Conservation (phyloP, 2,888 invertebrate species). For the Macrophya alboannulata region DNA sequence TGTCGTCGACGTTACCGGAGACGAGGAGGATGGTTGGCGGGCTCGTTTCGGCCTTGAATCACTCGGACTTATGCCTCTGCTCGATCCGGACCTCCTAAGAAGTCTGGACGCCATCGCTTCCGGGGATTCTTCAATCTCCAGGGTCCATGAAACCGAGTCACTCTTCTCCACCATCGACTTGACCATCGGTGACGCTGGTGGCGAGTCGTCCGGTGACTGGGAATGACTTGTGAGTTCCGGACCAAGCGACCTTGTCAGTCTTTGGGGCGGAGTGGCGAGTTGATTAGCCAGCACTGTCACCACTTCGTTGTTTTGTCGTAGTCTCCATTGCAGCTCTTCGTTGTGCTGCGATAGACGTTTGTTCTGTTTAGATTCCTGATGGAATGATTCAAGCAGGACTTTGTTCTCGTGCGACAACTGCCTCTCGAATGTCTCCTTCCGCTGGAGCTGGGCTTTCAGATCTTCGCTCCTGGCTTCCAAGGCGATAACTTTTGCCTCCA, state of each 20-base stretch:
- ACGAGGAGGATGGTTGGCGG: slow-evolving; percentile 81
- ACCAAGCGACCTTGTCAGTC: slow-evolving; percentile 73
- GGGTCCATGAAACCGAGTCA: slow-evolving; percentile 93
- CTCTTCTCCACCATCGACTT: slow-evolving; percentile 93
- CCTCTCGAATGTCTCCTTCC: slow-evolving; percentile 88
- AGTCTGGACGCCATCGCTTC: slow-evolving; percentile 88
- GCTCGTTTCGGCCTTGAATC: slow-evolving; percentile 75
- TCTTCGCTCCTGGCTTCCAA: slow-evolving; percentile 94
- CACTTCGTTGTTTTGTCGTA: slow-evolving; percentile 91
- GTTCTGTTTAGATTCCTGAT: slow-evolving; percentile 90
- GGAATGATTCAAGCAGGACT: slow-evolving; percentile 87
- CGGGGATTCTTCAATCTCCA: slow-evolving; percentile 90
- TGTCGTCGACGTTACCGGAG: slow-evolving; percentile 65
- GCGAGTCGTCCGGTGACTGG: slow-evolving; percentile 78
- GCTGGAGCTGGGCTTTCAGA: slow-evolving; percentile 88
- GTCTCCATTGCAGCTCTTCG: slow-evolving; percentile 94
- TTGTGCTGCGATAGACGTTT: slow-evolving; percentile 90
- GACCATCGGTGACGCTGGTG: slow-evolving; percentile 87
- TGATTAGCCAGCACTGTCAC: slow-evolving; percentile 78
- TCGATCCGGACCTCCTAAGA: slow-evolving; percentile 84
- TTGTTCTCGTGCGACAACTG: slow-evolving; percentile 87
- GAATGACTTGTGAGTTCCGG: slow-evolving; percentile 67
- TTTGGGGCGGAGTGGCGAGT: slow-evolving; percentile 69
- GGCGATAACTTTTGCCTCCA: slow-evolving; percentile 88
- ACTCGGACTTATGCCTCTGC: slow-evolving; percentile 59